Evolutionary conservation across 2,113 vertebrate species (phyloP).

Genomic region (Oreocharis arfaki): DNA sequence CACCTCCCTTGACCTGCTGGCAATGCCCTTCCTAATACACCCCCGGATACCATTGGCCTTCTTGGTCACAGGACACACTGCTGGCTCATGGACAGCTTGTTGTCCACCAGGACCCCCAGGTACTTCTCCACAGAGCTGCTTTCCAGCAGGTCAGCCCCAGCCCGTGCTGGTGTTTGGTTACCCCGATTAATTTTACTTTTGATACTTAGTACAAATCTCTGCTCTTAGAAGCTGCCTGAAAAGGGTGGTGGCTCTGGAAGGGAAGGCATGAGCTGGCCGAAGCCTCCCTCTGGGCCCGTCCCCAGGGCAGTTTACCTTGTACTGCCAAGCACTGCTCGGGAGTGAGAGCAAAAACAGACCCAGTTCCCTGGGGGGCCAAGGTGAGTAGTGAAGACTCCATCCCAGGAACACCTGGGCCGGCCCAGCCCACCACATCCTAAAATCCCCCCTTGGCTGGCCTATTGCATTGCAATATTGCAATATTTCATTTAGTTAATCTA

Average conservation of each 20-base stretch:
- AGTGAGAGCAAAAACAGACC: background rate
- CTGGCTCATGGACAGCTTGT: background rate
- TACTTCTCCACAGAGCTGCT: background rate
- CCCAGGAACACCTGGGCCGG: background rate
- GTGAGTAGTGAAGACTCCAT: background rate
- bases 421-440: background rate
- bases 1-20: background rate
- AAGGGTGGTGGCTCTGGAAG: background rate
- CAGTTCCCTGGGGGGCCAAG: no score
- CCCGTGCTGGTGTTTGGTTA: background rate
- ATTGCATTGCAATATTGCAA: background rate
- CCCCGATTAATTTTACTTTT: background rate
- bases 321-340: background rate
- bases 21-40: background rate
- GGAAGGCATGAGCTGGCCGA: background rate
- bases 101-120: background rate
- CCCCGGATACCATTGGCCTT: accelerated
- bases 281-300: background rate
- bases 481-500: background rate
- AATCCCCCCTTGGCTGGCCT: background rate
- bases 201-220: background rate
- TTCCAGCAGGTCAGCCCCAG: background rate
- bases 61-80: background rate
- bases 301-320: background rate
- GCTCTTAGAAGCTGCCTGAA: background rate